phyloP scores from a whole-genome alignment of 2,797 vertebrate species.

The Spinibarbus caldwelli region DNA sequence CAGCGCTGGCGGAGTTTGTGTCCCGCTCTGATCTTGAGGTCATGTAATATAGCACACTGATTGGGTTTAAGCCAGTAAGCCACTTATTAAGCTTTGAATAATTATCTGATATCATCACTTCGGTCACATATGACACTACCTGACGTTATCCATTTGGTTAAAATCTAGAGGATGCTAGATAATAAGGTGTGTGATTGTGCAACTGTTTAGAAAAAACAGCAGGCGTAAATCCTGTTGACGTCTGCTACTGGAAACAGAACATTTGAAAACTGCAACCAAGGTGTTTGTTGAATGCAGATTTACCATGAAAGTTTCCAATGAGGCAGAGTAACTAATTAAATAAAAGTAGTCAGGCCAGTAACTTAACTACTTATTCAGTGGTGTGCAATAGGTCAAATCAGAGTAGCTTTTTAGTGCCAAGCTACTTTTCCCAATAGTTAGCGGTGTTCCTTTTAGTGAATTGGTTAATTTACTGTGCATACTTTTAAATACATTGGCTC shows the following conservation, averaged over 20 bases:
- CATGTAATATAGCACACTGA: constrained; percentile 34
- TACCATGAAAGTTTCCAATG: neutral
- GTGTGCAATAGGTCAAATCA: neutral
- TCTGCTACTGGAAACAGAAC: neutral
- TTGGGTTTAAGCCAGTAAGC: constrained; percentile 35
- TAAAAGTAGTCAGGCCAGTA: neutral
- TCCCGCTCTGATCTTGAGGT: constrained; percentile 36
- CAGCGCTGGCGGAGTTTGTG: constrained; percentile 17
- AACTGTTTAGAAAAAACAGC: neutral
- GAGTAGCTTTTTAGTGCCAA: neutral
- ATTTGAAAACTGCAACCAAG: neutral
- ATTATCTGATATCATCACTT: constrained; percentile 40
- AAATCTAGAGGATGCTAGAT: constrained; percentile 3
- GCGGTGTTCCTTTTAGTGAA: neutral
- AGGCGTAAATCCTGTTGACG: neutral
- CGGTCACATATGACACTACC: constrained; percentile 9
- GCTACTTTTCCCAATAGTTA: neutral
- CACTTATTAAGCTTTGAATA: constrained; percentile 41
- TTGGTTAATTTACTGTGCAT: neutral
- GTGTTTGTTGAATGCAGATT: neutral
- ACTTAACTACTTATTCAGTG: neutral
- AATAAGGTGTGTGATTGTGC: constrained; percentile 7
- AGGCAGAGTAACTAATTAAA: neutral
- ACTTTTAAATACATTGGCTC: neutral
- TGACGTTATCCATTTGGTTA: constrained; percentile 2